Base-by-base conservation (phyloP, 2,797 vertebrate species). In the Gephyroberyx darwinii region DNA sequence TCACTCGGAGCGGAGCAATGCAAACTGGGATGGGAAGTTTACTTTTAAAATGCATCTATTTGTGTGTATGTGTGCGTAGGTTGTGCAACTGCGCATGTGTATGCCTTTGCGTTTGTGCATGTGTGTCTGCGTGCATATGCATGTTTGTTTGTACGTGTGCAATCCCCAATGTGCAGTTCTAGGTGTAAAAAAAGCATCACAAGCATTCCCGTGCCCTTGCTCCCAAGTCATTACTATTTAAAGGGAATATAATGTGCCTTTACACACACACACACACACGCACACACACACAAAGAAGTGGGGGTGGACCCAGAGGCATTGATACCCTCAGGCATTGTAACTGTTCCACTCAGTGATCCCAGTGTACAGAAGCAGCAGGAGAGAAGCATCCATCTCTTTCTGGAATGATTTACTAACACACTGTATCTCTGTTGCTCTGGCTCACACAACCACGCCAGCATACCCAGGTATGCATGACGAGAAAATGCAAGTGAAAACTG, bases 321-420 rank as follows among this genome's bases (percentile, higher is more conserved):
- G 76, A 87, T 64, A 74, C 84, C 81, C 85, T 72, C 58, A 78
- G 83, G 89, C 80, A 79, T 84, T 78, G 83, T 80, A 88, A 84
- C 65, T 69, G 84, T 88, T 91, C 86, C 84, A 68, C 85, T 86
- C 83, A 76, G 76, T 84, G 86, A 87, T 88, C 84, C 78, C 84
- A 77, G 39, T 74, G 79, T 80, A 82, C 79, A 80, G 65, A 76
- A 65, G 68, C 75, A 85, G 78, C 66, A 63, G 81, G 70, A 83
- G 77, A 83, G 75, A 51, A 10, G 73, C 77, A 89, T 88, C 86
- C 78, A 85, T 89, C 89, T 88, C 63, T 80, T 90, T 88, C 85
- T 53, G 74, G 63, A 71, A 69, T 89, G 86, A 92, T 90, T 91
- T 88, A 87, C 81, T 91, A 86, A 91, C 78, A 82, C 65, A 69